Conservation (phyloP, 2,113 vertebrate species). For the Pseudonaja textilis region DNA sequence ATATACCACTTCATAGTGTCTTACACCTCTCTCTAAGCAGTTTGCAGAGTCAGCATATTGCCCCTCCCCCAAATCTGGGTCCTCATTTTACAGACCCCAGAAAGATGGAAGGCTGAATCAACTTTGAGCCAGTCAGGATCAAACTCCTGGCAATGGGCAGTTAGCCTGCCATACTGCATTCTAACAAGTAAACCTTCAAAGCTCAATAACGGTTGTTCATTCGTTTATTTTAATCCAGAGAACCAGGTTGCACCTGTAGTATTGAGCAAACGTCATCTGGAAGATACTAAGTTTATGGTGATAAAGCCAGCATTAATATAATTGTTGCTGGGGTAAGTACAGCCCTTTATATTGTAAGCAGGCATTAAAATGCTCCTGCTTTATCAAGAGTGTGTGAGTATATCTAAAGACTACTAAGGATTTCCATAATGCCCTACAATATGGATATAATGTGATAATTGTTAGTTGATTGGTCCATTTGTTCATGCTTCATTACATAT, state of each 20-base stretch:
- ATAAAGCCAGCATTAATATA: conserved; percentile 69
- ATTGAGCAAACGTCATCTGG: conserved; percentile 50
- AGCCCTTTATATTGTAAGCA: conserved; percentile 61
- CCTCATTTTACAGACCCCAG: too few relatives aligned
- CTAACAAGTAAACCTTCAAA: neutral
- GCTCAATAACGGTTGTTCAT: neutral
- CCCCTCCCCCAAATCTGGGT: too few relatives aligned
- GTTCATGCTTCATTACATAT: conserved; percentile 68
- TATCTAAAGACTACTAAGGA: conserved; percentile 63
- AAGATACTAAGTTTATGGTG: conserved; percentile 63
- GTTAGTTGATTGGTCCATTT: conserved; percentile 65
- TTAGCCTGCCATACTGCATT: too few relatives aligned
- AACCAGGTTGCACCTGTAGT: conserved; percentile 50
- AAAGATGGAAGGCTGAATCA: too few relatives aligned
- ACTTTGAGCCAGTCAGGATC: too few relatives aligned
- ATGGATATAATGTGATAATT: conserved; percentile 67
- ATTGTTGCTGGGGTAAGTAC: conserved; percentile 63
- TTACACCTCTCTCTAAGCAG: too few relatives aligned
- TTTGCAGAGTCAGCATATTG: too few relatives aligned
- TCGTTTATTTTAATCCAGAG: conserved; percentile 43
- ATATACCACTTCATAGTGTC: too few relatives aligned
- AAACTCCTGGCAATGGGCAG: too few relatives aligned
- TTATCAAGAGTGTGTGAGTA: conserved; percentile 65
- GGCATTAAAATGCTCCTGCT: conserved; percentile 70
- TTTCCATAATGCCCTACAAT: conserved; percentile 57